These are phyloP conservation scores for Drosophila monieri DNA, from an alignment of 2,888 invertebrate genomes.

Conservation along the genomic window DNA sequence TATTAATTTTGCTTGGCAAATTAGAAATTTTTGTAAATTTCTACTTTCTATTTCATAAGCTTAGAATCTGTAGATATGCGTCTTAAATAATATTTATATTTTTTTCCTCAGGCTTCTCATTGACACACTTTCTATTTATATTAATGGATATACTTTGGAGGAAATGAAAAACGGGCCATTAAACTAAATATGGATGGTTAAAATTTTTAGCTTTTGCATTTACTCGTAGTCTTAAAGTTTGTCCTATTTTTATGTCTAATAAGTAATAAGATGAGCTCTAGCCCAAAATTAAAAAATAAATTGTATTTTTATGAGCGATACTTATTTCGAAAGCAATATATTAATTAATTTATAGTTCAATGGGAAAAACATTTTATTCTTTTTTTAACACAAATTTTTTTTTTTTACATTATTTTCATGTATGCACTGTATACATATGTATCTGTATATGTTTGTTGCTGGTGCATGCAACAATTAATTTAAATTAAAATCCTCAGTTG, in stretches of 20 bases:
- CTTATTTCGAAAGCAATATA: too few relatives aligned
- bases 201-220: not conserved
- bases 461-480: not conserved
- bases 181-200: not conserved
- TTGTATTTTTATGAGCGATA: too few relatives aligned
- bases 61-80: slow-evolving; percentile 33
- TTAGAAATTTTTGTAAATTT: slow-evolving; percentile 53
- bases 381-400: too few relatives aligned
- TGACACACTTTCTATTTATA: slow-evolving; percentile 62
- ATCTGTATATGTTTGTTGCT: slow-evolving; percentile 45
- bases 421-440: too few relatives aligned
- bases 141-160: slow-evolving; percentile 33
- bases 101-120: slow-evolving; percentile 27
- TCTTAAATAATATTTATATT: slow-evolving; percentile 3
- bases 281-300: too few relatives aligned
- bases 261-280: too few relatives aligned
- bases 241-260: not conserved
- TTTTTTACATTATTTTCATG: too few relatives aligned
- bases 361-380: too few relatives aligned
- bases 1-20: slow-evolving; percentile 27
- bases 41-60: slow-evolving; percentile 69
- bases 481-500: not conserved
- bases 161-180: not conserved
- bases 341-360: too few relatives aligned
- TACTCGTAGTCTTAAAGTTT: not conserved